Evolutionary conservation across 2,113 vertebrate species (phyloP).

Genomic region (Antidorcas marsupialis): DNA sequence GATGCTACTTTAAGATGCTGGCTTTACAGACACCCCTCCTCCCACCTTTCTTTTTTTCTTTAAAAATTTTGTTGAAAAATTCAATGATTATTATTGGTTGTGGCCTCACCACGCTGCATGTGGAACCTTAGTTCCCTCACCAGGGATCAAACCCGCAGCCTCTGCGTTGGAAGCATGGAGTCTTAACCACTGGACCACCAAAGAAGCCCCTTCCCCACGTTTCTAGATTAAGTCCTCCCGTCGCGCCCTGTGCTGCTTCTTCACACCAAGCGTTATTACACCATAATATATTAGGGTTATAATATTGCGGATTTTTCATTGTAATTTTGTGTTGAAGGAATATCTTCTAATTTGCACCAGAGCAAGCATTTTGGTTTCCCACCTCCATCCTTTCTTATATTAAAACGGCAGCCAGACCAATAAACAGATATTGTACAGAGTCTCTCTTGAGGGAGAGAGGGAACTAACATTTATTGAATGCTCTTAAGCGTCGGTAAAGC

Average conservation of each 20-base stretch:
- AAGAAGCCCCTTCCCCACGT: neutral
- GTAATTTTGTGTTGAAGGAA: neutral
- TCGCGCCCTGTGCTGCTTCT: neutral
- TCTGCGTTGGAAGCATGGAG: neutral
- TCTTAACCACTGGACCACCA: neutral
- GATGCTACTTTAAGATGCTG: neutral
- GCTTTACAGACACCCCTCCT: too few species aligned
- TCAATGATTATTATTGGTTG: neutral
- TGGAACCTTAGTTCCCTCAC: neutral
- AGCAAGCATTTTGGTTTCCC: neutral
- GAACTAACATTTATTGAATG: neutral
- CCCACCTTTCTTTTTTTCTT: neutral
- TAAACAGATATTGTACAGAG: fast-evolving
- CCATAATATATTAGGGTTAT: neutral
- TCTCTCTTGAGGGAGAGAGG: neutral
- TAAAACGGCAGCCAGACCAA: neutral
- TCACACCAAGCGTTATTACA: neutral
- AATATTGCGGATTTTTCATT: neutral
- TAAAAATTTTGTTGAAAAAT: neutral
- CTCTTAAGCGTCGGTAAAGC: neutral
- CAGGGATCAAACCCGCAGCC: neutral
- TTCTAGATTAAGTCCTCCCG: neutral
- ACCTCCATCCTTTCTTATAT: neutral
- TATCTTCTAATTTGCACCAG: neutral
- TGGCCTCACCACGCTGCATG: neutral